phyloP scores from a whole-genome alignment of 2,797 vertebrate genomes.

The Onychomys leucogaster region DNA sequence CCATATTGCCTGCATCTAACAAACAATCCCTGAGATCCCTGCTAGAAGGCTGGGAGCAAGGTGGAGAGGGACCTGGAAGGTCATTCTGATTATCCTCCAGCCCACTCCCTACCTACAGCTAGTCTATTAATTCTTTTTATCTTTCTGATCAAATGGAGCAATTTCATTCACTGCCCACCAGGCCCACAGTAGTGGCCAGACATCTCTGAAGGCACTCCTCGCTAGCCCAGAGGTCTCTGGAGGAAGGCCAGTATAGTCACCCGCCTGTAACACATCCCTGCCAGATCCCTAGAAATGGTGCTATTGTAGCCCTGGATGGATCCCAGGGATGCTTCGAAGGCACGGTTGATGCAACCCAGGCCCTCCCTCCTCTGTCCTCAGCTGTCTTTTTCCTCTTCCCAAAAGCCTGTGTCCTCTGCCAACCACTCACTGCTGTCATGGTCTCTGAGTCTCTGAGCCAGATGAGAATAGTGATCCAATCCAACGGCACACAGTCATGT shows the following conservation, averaged over 20 bases:
- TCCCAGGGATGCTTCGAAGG: no score
- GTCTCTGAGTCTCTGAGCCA: not conserved
- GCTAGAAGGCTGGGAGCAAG: no score
- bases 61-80: not conserved
- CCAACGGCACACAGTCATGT: fast-evolving
- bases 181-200: not conserved
- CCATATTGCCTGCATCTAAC: not conserved
- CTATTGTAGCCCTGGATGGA: not conserved
- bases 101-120: not conserved
- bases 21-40: not conserved
- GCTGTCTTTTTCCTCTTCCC: not conserved
- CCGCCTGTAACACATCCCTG: no score
- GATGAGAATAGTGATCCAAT: not conserved
- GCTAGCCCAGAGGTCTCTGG: not conserved
- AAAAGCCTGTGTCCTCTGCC: not conserved
- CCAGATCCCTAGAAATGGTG: not conserved
- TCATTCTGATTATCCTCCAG: not conserved
- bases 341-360: not conserved
- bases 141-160: not conserved
- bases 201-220: not conserved
- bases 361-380: not conserved
- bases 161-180: not conserved
- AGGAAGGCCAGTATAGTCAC: not conserved
- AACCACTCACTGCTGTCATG: no score
- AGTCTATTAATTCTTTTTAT: not conserved